Evolutionary conservation across 2,797 vertebrate genomes (phyloP).

Genomic region (Cephalopachus bancanus): DNA sequence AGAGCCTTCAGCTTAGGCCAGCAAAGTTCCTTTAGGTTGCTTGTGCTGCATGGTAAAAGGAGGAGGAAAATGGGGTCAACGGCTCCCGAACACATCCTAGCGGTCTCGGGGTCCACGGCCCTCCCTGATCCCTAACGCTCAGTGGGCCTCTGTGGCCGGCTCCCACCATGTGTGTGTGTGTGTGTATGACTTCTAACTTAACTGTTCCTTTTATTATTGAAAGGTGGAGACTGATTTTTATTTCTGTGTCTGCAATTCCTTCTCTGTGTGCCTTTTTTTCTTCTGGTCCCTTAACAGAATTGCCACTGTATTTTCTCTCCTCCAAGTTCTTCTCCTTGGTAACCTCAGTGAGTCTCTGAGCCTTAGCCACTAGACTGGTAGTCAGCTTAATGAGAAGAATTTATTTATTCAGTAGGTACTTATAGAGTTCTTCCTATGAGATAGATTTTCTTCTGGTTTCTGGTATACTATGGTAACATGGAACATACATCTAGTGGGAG

Average conservation of each 20-base stretch:
- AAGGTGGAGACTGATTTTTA: not conserved
- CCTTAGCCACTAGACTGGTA: not conserved
- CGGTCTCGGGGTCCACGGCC: too few species aligned
- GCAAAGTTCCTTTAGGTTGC: too few species aligned
- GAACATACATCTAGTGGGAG: not conserved
- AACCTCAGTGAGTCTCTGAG: not conserved
- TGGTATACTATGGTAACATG: not conserved
- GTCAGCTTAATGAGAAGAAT: not conserved
- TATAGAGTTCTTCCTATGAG: not conserved
- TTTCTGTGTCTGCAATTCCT: not conserved
- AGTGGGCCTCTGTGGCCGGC: too few species aligned
- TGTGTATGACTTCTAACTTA: not conserved
- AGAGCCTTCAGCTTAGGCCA: too few species aligned
- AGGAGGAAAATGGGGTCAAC: too few species aligned
- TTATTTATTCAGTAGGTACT: not conserved
- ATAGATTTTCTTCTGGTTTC: not conserved
- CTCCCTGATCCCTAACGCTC: too few species aligned
- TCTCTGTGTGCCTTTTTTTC: not conserved
- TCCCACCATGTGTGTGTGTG: too few species aligned
- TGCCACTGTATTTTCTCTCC: not conserved
- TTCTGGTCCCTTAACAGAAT: not conserved
- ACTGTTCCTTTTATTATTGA: not conserved
- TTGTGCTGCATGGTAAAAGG: too few species aligned
- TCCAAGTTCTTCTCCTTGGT: constrained; percentile 18
- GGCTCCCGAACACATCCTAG: too few species aligned